A percentile compares a stretch with the other conserved stretches of the same genome.
These are phyloP conservation scores for Mustela nigripes DNA, from an alignment of 2,113 vertebrate genomes.

Conservation along the genomic window DNA sequence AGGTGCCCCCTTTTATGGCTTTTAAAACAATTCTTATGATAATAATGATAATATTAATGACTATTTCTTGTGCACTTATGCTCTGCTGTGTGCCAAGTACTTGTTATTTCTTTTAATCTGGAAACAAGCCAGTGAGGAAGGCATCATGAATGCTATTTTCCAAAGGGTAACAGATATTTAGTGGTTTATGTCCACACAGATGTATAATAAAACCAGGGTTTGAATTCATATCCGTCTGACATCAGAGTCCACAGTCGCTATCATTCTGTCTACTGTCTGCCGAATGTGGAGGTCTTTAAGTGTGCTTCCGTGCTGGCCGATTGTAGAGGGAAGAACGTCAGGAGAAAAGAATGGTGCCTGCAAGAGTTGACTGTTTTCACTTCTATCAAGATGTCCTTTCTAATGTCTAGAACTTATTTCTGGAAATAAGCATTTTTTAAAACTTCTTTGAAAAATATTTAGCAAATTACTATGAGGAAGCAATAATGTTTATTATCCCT, in stretches of 20 bases:
- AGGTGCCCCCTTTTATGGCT: background rate
- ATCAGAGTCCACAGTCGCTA: background rate
- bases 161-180: background rate
- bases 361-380: background rate
- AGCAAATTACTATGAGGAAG: conserved; percentile 3
- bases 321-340: background rate
- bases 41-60: background rate
- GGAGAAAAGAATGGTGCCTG: background rate
- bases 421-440: background rate
- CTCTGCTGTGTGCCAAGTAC: background rate
- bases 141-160: background rate
- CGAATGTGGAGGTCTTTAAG: background rate
- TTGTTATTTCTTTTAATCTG: conserved; percentile 8
- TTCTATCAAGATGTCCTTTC: background rate
- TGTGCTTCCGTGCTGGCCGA: background rate
- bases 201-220: background rate
- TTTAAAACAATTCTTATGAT: background rate
- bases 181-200: background rate
- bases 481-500: background rate
- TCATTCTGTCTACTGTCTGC: background rate
- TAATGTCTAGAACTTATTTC: background rate
- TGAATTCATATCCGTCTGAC: background rate
- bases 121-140: background rate
- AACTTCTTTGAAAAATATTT: background rate
- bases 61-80: background rate